A percentile compares a stretch with the other conserved stretches of the same genome.
phyloP scores from a whole-genome alignment of 2,888 invertebrate genomes.

The Drosophila quinaria region DNA sequence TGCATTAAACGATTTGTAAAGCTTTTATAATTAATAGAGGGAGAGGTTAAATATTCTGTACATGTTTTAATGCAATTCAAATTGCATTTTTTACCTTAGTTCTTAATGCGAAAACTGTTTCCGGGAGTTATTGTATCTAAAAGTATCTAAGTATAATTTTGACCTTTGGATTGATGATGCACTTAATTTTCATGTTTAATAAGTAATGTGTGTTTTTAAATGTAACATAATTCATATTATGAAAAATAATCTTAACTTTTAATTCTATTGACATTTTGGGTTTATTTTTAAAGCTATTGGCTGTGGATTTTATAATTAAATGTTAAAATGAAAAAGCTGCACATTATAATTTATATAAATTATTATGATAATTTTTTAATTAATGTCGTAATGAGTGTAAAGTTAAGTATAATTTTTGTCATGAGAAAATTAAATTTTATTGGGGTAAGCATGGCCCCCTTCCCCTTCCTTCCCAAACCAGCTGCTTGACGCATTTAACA shows the following conservation, averaged over 20 bases:
- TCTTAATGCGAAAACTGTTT: not conserved
- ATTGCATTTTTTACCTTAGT: not conserved
- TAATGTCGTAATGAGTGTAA: constrained; percentile 16
- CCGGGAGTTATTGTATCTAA: not conserved
- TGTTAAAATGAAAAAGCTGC: not conserved
- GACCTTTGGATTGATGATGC: not conserved
- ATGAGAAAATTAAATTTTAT: constrained; percentile 10
- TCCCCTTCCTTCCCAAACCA: not conserved
- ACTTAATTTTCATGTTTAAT: not conserved
- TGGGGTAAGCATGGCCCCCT: not conserved
- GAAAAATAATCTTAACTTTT: too few species aligned
- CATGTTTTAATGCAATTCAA: not conserved
- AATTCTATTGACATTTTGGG: too few species aligned
- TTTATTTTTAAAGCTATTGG: too few species aligned
- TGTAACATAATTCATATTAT: too few species aligned
- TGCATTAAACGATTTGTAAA: constrained; percentile 1
- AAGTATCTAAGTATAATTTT: fast-evolving
- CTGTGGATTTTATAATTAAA: too few species aligned
- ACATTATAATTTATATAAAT: not conserved
- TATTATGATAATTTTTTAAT: constrained; percentile 6
- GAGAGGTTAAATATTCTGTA: not conserved
- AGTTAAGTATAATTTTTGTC: constrained; percentile 3
- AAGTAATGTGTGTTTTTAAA: not conserved
- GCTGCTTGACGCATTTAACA: constrained; percentile 33
- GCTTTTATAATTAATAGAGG: not conserved